Evolutionary conservation across 1,140 invertebrate species (phyloP).

Genomic region (Acromyrmex echinatior): DNA sequence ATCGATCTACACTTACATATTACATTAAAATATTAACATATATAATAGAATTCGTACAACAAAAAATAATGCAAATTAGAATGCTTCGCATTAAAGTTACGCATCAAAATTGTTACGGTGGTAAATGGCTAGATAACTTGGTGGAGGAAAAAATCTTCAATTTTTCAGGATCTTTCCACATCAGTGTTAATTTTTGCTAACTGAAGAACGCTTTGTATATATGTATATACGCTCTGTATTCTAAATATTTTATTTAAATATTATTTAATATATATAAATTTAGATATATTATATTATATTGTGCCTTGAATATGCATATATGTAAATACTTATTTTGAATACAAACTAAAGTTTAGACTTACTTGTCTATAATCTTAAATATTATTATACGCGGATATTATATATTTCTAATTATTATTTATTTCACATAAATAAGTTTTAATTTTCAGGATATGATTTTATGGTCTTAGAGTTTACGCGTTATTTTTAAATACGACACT

Average conservation of each 20-base stretch:
- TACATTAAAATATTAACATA: conserved; percentile 32
- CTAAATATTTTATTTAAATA: conserved; percentile 20
- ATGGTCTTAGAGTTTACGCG: not conserved
- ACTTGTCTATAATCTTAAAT: not conserved
- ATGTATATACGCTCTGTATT: not conserved
- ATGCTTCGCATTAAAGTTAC: conserved; percentile 43
- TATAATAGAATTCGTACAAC: not conserved
- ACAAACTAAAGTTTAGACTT: not conserved
- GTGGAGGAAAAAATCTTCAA: conserved; percentile 17
- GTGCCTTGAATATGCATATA: not conserved
- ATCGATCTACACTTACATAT: conserved; percentile 16
- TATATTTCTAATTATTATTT: conserved; percentile 11
- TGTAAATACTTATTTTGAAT: not conserved
- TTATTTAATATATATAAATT: not conserved
- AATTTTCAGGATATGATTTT: not conserved
- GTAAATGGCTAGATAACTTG: conserved; percentile 27
- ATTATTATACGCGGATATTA: not conserved
- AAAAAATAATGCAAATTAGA: conserved; percentile 32
- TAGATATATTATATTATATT: not conserved
- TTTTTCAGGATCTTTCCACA: conserved; percentile 6
- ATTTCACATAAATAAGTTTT: conserved; percentile 7
- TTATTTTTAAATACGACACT: not conserved
- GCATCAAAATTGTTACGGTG: not conserved
- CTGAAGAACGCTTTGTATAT: not conserved
- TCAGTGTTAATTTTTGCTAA: not conserved